Evolutionary conservation across 2,113 vertebrate species (phyloP), one percentile per base, ranked within the genome.

Genomic region (Choloepus hoffmanni): DNA sequence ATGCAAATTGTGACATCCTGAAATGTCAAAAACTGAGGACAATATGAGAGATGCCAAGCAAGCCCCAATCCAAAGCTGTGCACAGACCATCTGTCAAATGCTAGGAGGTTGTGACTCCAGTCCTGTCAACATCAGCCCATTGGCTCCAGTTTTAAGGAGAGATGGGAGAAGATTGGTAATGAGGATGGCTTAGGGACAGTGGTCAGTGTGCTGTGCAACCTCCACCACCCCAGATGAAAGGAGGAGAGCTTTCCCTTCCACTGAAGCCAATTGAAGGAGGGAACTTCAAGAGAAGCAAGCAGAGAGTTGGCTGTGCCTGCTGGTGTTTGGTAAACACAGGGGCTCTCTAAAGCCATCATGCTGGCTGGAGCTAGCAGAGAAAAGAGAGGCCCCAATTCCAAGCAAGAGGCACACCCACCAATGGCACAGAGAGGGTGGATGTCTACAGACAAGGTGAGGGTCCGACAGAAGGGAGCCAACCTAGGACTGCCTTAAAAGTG

Each of bases 391-490:
- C 55, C 13, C 16, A 23, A 8, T 30, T 68, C 6, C 4, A 23
- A 15, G 9, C 1, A 2, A 85, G 30, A 70, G 13, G 26, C 87
- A 82, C 5, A 24, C 9, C 10, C 2, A 7, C 5, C 67, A 7
- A 14, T 13, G 48, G 13, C 9, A 36, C 3, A 7, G 36, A 1
- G 14, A 78, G 12, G 11, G 33, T 3, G 4, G 7, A 13, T 16
- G 5, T 67, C 21, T 68, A 33, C 14, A 55, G 28, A 33, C 1
- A 50, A 45, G 50, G 16, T 40, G 55, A 73, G 2, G 63, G 14
- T 7, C 33, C 33, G 21, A 18, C 18, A 53, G 33, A 43, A 74
- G 14, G 13, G 15, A 79, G 70, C 19, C 62, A 73, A 14, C 2
- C 48, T 19, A 2, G 7, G 45, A 48, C 33, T 13, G 7, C 40